These are phyloP conservation scores for Peromyscus californicus DNA, from an alignment of 2,113 vertebrate genomes.

Conservation along the genomic window DNA sequence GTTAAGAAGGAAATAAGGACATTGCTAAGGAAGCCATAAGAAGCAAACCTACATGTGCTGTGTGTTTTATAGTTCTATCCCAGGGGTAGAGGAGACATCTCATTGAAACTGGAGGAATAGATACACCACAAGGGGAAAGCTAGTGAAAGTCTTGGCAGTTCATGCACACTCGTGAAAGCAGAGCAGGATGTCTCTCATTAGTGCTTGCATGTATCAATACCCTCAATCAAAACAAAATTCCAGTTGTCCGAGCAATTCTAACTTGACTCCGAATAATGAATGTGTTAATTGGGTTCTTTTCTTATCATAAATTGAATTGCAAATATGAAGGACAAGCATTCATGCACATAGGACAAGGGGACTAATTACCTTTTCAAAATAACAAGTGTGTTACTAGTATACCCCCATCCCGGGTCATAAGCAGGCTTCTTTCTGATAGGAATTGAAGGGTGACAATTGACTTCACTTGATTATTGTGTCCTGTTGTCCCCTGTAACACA, in stretches of 20 bases:
- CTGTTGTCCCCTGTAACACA: background rate
- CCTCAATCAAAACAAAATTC: background rate
- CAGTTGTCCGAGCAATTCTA: slow-evolving; percentile 4
- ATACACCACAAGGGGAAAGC: background rate
- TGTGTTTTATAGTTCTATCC: background rate
- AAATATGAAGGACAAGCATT: background rate
- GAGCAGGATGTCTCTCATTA: background rate
- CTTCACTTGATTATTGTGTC: background rate
- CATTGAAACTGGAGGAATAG: background rate
- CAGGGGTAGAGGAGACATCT: background rate
- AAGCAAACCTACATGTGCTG: background rate
- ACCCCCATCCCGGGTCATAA: background rate
- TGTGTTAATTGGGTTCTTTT: background rate
- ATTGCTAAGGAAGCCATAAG: no score
- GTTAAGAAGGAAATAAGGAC: background rate
- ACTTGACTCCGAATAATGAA: background rate
- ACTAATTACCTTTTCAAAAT: slow-evolving; percentile 20
- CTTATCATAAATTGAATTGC: background rate
- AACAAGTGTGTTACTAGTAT: background rate
- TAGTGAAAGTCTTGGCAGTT: background rate
- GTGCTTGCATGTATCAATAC: background rate
- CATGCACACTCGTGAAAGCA: background rate
- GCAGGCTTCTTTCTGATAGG: background rate
- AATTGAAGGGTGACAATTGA: background rate
- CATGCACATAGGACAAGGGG: no score